phyloP scores from a whole-genome alignment of 2,888 invertebrate genomes.

The Lutraria lutraria region DNA sequence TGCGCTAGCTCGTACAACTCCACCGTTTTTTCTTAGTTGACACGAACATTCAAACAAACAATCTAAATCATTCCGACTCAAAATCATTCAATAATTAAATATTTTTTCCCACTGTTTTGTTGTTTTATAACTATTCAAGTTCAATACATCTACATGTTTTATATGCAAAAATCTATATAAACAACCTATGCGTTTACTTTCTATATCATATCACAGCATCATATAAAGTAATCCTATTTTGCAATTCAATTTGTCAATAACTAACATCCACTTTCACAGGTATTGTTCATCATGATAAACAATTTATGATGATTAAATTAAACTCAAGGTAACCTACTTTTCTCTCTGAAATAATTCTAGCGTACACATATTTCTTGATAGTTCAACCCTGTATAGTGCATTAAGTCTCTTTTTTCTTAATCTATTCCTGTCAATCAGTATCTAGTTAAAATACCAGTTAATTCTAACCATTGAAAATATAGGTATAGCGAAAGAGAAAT shows the following conservation, averaged over 20 bases:
- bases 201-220: neutral
- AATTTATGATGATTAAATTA: too few species aligned
- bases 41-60: slow-evolving; percentile 32
- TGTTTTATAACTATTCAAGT: too few species aligned
- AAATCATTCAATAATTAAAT: slow-evolving; percentile 11
- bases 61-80: neutral
- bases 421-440: too few species aligned
- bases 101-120: neutral
- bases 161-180: neutral
- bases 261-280: too few species aligned
- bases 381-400: too few species aligned
- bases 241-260: neutral
- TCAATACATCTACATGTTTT: too few species aligned
- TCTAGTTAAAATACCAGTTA: neutral
- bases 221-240: neutral
- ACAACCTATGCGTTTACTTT: neutral
- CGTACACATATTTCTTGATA: too few species aligned
- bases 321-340: too few species aligned
- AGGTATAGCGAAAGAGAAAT: neutral
- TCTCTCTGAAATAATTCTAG: too few species aligned
- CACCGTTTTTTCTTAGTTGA: slow-evolving; percentile 40
- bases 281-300: too few species aligned
- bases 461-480: neutral
- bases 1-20: slow-evolving; percentile 56
- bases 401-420: too few species aligned